Conservation (phyloP, 2,888 invertebrate genomes). For the Cylindroiulus punctatus region DNA sequence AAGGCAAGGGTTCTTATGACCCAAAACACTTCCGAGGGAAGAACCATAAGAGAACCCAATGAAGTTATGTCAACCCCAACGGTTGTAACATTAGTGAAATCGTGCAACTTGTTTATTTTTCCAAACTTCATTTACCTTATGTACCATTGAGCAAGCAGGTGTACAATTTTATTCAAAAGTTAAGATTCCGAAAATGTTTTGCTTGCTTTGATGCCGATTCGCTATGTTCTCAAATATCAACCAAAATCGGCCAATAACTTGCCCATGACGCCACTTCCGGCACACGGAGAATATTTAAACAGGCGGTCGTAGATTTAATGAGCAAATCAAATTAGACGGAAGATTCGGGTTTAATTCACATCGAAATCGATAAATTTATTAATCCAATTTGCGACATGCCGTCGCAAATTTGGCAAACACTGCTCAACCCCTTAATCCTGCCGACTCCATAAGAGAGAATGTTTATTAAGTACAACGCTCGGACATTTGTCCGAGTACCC, state of each 20-base stretch:
- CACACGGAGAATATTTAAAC: not conserved
- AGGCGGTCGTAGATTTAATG: not conserved
- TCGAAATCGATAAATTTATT: constrained; percentile 25
- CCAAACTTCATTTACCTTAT: no score
- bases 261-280: not conserved
- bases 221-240: not conserved
- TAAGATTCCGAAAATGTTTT: no score
- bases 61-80: no score
- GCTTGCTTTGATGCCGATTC: not conserved
- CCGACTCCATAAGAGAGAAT: constrained; percentile 1
- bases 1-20: no score
- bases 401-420: not conserved
- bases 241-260: not conserved
- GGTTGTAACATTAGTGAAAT: no score
- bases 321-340: not conserved
- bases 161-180: no score
- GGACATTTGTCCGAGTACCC: not conserved
- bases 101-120: no score
- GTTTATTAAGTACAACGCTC: not conserved
- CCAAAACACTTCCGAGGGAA: no score
- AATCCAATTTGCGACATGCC: not conserved
- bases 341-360: not conserved
- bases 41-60: no score
- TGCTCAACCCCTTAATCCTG: constrained; percentile 21
- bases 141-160: no score